Evolutionary conservation across 1,140 invertebrate species (phyloP).

Genomic region (Penaeus chinensis): DNA sequence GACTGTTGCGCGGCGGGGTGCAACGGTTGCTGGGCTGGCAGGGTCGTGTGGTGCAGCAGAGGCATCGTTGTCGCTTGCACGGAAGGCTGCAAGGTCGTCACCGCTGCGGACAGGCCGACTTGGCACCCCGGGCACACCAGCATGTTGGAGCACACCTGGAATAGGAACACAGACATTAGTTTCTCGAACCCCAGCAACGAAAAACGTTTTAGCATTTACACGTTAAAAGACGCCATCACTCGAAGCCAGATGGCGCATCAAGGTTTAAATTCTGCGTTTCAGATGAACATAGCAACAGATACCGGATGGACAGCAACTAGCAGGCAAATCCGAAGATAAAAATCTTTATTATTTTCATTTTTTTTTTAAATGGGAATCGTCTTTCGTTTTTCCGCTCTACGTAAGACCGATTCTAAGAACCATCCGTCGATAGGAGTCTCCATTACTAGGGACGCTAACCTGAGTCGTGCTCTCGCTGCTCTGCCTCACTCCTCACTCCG

Average conservation of each 20-base stretch:
- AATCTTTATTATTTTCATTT: too few species aligned
- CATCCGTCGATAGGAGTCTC: background rate
- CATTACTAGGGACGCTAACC: background rate
- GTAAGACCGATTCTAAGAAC: too few species aligned
- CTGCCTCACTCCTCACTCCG: background rate
- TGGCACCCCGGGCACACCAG: slow-evolving; percentile 51
- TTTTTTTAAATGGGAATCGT: too few species aligned
- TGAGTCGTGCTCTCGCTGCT: background rate
- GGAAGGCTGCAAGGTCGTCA: too few species aligned
- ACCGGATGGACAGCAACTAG: too few species aligned
- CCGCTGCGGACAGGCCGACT: slow-evolving; percentile 15
- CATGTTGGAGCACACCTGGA: slow-evolving; percentile 22
- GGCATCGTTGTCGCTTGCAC: too few species aligned
- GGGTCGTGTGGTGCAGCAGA: too few species aligned
- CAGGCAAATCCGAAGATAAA: too few species aligned
- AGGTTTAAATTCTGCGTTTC: background rate
- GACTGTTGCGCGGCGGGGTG: too few species aligned
- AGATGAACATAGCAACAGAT: too few species aligned
- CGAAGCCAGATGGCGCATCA: background rate
- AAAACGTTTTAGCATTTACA: background rate
- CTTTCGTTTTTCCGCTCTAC: too few species aligned
- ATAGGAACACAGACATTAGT: background rate
- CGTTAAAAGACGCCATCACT: background rate
- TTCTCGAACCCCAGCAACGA: background rate
- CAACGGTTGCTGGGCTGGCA: too few species aligned